These are phyloP conservation scores for Clinocottus analis DNA, from an alignment of 2,113 vertebrate species.

Conservation along the genomic window DNA sequence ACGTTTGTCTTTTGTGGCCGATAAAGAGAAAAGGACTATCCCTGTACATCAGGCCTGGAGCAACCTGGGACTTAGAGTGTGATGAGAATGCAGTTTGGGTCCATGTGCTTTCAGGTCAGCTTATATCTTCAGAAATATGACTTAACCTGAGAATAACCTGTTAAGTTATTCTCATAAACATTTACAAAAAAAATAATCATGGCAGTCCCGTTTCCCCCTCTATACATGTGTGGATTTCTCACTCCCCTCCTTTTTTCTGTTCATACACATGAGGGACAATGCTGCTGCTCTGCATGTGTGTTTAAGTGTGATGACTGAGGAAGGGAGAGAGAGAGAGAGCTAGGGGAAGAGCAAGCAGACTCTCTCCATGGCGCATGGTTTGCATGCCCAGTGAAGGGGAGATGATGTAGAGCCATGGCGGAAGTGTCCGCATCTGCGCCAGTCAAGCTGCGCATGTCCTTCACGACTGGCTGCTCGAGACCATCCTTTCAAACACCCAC, in stretches of 20 bases:
- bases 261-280: conserved; percentile 80
- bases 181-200: conserved; percentile 6
- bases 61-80: conserved; percentile 7
- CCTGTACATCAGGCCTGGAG: not conserved
- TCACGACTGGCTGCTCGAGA: conserved; percentile 90
- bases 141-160: too few species aligned
- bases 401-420: conserved; percentile 91
- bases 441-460: conserved; percentile 87
- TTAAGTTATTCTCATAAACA: conserved; percentile 9
- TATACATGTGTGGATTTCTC: conserved; percentile 29
- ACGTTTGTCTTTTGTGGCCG: not conserved
- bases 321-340: conserved; percentile 66
- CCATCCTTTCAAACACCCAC: conserved; percentile 76
- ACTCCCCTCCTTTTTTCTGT: conserved; percentile 7
- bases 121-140: conserved; percentile 23
- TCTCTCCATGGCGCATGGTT: conserved; percentile 55
- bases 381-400: conserved; percentile 87
- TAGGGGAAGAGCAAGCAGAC: conserved; percentile 62
- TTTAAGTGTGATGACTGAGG: conserved; percentile 74
- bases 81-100: conserved; percentile 1
- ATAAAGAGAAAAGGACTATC: not conserved
- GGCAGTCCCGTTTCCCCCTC: not conserved
- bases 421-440: conserved; percentile 88
- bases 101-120: conserved; percentile 13
- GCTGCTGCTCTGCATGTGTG: conserved; percentile 79